A percentile compares a stretch with the other conserved stretches of the same genome.
Conservation (phyloP, 2,888 invertebrate species). For the Pseudococcus viburni region DNA sequence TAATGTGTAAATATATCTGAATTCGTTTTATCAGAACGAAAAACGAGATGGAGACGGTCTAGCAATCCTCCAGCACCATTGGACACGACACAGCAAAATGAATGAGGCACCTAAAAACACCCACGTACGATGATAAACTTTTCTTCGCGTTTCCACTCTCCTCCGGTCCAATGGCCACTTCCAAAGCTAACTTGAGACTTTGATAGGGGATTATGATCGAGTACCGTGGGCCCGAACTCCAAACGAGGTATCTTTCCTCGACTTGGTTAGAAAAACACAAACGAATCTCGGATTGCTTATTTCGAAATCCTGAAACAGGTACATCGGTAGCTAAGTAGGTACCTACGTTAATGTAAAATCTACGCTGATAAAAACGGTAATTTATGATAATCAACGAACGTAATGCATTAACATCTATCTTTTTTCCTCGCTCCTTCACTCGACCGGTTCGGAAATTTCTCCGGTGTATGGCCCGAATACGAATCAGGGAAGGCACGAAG, state of each 20-base stretch:
- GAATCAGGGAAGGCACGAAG: neutral
- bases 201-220: constrained; percentile 38
- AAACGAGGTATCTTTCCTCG: no score
- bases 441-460: neutral
- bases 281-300: neutral
- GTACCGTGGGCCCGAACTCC: neutral
- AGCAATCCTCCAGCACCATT: neutral
- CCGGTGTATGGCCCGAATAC: neutral
- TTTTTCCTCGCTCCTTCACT: neutral
- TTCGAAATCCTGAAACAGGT: neutral
- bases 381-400: constrained; percentile 52
- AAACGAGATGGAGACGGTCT: neutral
- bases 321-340: neutral
- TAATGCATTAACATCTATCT: constrained; percentile 54
- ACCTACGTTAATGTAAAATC: constrained; percentile 19
- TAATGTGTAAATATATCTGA: neutral
- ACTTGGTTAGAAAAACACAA: neutral
- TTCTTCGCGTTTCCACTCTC: neutral
- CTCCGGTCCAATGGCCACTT: neutral
- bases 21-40: neutral
- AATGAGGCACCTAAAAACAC: neutral
- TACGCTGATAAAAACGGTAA: constrained; percentile 37
- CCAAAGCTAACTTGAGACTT: neutral
- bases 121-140: neutral
- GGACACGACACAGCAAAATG: neutral